Base-by-base conservation (phyloP, 2,888 invertebrate species). In the Amphipyra tragopoginis region DNA sequence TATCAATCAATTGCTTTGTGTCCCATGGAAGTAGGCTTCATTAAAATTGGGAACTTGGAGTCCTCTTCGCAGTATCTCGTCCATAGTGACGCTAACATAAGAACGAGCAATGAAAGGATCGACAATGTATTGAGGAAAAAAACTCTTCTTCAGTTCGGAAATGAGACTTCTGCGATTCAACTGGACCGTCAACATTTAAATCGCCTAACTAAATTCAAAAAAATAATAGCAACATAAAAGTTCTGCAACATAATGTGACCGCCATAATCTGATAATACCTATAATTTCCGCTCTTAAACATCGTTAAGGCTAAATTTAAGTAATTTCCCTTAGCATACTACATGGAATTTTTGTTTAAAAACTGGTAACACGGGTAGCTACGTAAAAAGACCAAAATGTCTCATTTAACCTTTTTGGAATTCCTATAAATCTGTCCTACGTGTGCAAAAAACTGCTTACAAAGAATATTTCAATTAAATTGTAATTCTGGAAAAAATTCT, bases 201-300 rank as follows among this genome's bases (percentile, higher is more conserved):
- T 49, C 51, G 51, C 48, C 55, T 63, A 69, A 68, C 49, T 49
- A 13, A 54, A 47, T 54, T 51, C 15, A 68, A 68, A 74, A 84
- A 80, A 81, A 65, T 75, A 69, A 83, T 80, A 71, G 66, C 66
- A 49, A 65, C 64, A 76, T 75, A 72, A 76, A 74, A 72, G 58
- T 75, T 75, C 63, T 48, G 55, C 50, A 60, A 62, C 59, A 61
- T 80, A 77, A 78, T 79, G 80, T 81, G 75, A 77, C 77, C 77
- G 62, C 59, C 73, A 78, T 88, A 89, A 89, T 88, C 82, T 79
- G 88, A 87, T 89, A 89, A 89, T 87, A 80, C 78, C 65, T 85
- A 85, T 87, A 89, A 89, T 87, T 88, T 86, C 77, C 79, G 73
- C 74, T 75, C 75, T 76, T 81, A 77, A 79, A 64, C 56, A 60